These are phyloP conservation scores for Anas bernieri DNA, from an alignment of 2,797 vertebrate species.

Conservation along the genomic window DNA sequence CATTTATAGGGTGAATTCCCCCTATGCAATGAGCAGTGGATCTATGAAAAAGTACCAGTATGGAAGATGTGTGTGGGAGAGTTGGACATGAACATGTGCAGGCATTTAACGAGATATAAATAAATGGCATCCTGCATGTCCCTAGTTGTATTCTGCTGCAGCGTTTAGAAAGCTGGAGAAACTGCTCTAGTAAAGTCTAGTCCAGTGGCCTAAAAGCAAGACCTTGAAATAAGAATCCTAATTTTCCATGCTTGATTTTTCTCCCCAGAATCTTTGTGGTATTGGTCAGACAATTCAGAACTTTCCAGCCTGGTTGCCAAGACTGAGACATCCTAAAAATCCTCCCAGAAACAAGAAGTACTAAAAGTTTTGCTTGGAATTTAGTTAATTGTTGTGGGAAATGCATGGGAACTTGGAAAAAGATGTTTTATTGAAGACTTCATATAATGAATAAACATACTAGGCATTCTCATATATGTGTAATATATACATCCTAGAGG, in stretches of 20 bases:
- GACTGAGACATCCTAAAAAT: not conserved
- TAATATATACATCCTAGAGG: not conserved
- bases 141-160: not conserved
- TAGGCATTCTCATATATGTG: not conserved
- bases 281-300: not conserved
- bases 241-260: not conserved
- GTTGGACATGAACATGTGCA: not conserved
- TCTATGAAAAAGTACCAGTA: not conserved
- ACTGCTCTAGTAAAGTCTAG: not conserved
- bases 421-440: not conserved
- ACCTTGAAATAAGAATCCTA: not conserved
- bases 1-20: not conserved
- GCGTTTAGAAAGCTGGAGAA: not conserved
- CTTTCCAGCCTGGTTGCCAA: not conserved
- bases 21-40: not conserved
- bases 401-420: not conserved
- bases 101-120: not conserved
- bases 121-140: not conserved
- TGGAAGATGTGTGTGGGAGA: not conserved
- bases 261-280: not conserved
- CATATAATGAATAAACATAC: not conserved
- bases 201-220: not conserved
- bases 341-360: not conserved
- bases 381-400: not conserved
- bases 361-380: not conserved